Evolutionary conservation across 2,113 vertebrate species (phyloP), one percentile per base, ranked within the genome.

Genomic region (Siniperca knerii): DNA sequence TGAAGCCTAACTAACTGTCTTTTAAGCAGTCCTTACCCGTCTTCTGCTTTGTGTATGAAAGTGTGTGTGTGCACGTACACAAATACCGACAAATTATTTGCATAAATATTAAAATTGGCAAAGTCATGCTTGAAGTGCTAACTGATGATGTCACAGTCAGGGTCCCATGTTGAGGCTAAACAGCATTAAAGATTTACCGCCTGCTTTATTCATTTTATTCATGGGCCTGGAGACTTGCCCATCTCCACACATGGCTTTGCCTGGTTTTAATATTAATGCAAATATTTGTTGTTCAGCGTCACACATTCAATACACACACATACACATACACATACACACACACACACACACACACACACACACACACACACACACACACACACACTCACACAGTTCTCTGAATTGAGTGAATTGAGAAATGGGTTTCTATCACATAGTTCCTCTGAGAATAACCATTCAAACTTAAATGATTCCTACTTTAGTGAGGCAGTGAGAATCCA

Each of bases 151-250:
- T 75, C 81, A 74, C 78, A 82, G 77, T 29, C 42, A 78, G 57
- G 52, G 69, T 35, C 74, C 35, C 67, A 29, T 81, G 81, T 81
- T 78, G 78, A 57, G 44, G 81, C 77, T 78, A 68, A 87, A 87
- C 74, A 70, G 77, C 78, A 84, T 75, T 84, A 76, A 82, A 87
- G 25, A 84, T 84, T 84, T 75, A 85, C 73, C 72, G 69, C 50
- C 58, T 46, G 23, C 68, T 87, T 77, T 84, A 74, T 87, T 87
- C 70, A 87, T 87, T 85, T 79, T 79, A 82, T 87, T 87, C 81
- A 84, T 82, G 82, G 78, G 37, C 70, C 79, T 85, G 60, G 70
- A 73, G 82, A 48, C 46, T 79, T 13, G 29, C 72, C 70, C 62
- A 58, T 81, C 81, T 35, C 73, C 71, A 69, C 48, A 73, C 35